These are phyloP conservation scores for Serilophus lunatus DNA, from an alignment of 2,113 vertebrate species.

Conservation along the genomic window DNA sequence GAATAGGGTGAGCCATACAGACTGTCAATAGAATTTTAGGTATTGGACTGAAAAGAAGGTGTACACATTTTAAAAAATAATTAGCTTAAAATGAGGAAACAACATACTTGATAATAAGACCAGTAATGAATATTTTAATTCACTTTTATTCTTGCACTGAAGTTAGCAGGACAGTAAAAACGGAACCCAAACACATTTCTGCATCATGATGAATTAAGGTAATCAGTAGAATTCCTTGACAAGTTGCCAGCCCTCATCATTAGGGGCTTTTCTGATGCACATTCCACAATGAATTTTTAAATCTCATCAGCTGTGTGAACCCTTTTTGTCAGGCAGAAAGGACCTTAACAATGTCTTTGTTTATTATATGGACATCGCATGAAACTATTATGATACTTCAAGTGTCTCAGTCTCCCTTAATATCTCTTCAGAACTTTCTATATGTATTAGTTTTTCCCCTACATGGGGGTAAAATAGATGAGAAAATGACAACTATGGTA, in stretches of 20 bases:
- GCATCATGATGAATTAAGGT: background rate
- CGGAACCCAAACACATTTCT: background rate
- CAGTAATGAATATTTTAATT: background rate
- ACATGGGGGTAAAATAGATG: background rate
- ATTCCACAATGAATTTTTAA: background rate
- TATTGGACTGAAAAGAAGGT: background rate
- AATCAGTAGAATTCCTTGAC: background rate
- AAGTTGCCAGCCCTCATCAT: slow-evolving; percentile 7
- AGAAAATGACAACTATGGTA: background rate
- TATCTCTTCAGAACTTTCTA: background rate
- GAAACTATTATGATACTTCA: background rate
- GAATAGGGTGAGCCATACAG: background rate
- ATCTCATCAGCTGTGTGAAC: background rate
- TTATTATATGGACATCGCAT: background rate
- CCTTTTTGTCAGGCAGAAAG: background rate
- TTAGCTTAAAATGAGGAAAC: background rate
- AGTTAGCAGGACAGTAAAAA: background rate
- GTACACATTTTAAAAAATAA: background rate
- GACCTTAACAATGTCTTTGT: background rate
- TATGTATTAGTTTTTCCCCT: background rate
- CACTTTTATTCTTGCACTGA: background rate
- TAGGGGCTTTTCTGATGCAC: background rate
- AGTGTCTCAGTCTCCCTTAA: background rate
- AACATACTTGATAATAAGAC: background rate
- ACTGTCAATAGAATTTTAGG: background rate